phyloP scores from a whole-genome alignment of 2,113 vertebrate species.

The Pandion haliaetus region DNA sequence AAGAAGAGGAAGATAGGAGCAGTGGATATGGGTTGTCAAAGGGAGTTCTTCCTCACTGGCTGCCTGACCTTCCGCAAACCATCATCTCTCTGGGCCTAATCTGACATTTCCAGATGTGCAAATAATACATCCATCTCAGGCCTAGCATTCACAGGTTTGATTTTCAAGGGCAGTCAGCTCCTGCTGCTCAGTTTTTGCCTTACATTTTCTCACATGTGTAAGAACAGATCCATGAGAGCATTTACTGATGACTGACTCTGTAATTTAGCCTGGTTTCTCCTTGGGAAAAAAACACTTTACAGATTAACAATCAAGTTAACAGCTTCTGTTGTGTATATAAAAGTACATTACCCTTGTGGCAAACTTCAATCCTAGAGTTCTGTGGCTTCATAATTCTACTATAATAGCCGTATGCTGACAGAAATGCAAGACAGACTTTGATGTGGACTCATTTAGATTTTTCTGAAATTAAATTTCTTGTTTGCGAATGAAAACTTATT shows the following conservation, averaged over 20 bases:
- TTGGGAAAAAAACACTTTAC: not conserved
- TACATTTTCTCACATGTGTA: not conserved
- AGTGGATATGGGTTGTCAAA: fast-evolving
- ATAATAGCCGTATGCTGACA: not conserved
- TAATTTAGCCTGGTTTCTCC: not conserved
- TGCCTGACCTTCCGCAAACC: not conserved
- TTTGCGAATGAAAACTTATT: not conserved
- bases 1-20: not conserved
- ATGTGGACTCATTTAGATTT: not conserved
- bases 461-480: not conserved
- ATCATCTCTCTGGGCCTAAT: not conserved
- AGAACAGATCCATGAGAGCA: not conserved
- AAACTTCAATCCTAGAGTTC: not conserved
- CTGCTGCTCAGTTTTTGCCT: not conserved
- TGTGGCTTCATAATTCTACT: not conserved
- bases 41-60: not conserved
- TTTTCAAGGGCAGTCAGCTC: not conserved
- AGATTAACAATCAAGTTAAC: slow-evolving; percentile 26
- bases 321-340: not conserved
- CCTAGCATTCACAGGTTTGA: not conserved
- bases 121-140: fast-evolving
- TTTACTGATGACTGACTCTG: not conserved
- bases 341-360: not conserved
- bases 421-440: not conserved
- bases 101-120: not conserved